phyloP scores from a whole-genome alignment of 1,140 invertebrate species.

The Delia radicum region DNA sequence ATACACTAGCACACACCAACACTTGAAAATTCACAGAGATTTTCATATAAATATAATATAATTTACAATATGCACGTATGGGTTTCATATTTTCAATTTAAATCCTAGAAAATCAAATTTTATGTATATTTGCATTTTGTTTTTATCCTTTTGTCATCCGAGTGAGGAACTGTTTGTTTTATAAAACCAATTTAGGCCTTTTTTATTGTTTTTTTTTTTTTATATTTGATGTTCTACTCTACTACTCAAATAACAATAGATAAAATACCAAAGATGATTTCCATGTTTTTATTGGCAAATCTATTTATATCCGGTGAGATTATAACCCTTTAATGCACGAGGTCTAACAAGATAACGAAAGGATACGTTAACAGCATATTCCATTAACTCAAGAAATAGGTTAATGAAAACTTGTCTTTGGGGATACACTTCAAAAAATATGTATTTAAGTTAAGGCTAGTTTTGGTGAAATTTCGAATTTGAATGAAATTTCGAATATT shows the following conservation, averaged over 20 bases:
- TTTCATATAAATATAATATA: not conserved
- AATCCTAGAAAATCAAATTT: constrained; percentile 10
- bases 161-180: not conserved
- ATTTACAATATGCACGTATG: not conserved
- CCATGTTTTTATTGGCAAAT: not conserved
- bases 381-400: too few relatives aligned
- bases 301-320: not conserved
- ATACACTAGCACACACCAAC: not conserved
- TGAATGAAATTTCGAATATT: too few relatives aligned
- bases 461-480: too few relatives aligned
- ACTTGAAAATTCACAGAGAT: not conserved
- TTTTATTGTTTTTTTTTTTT: not conserved
- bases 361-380: too few relatives aligned
- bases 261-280: not conserved
- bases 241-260: not conserved
- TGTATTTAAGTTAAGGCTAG: too few relatives aligned
- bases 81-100: not conserved
- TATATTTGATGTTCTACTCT: not conserved
- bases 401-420: too few relatives aligned
- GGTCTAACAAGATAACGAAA: too few relatives aligned
- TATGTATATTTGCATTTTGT: not conserved
- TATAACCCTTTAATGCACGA: too few relatives aligned
- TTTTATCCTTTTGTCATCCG: not conserved
- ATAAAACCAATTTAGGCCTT: not conserved
- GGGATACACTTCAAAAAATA: too few relatives aligned